These are phyloP conservation scores for Lomographa bimaculata DNA, from an alignment of 2,888 invertebrate genomes.

Conservation along the genomic window DNA sequence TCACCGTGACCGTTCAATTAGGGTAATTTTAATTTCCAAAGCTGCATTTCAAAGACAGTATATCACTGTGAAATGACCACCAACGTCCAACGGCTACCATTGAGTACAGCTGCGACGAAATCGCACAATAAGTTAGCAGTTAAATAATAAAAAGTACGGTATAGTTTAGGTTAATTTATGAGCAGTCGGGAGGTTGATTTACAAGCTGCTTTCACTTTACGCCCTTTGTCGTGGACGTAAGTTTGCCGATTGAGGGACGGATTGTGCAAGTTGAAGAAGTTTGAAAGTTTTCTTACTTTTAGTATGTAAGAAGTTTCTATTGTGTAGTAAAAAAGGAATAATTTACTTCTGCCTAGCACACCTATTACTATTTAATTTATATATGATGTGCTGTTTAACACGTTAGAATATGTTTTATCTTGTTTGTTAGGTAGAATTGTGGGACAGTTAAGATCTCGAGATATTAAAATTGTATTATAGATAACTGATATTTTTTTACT, in stretches of 20 bases:
- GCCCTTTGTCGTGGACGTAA: constrained; percentile 26
- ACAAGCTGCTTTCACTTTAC: constrained; percentile 39
- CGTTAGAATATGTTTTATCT: too few species aligned
- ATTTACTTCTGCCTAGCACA: too few species aligned
- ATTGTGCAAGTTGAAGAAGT: constrained; percentile 27
- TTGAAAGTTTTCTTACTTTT: constrained; percentile 10
- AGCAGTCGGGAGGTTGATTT: constrained; percentile 55
- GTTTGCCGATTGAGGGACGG: constrained; percentile 20
- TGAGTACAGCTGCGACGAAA: constrained; percentile 45
- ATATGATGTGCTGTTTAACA: too few species aligned
- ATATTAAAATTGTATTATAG: too few species aligned
- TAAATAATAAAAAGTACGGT: constrained; percentile 55
- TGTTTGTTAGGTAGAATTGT: too few species aligned
- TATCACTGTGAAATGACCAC: constrained; percentile 29
- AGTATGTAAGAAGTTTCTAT: constrained; percentile 12
- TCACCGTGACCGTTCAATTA: constrained; percentile 12
- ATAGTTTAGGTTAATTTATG: constrained; percentile 72
- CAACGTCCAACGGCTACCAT: constrained; percentile 22
- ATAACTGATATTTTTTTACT: too few species aligned
- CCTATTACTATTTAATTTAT: too few species aligned
- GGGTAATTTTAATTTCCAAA: constrained; percentile 10
- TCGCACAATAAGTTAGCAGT: constrained; percentile 37
- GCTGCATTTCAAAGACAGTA: constrained; percentile 16
- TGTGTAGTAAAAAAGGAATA: too few species aligned
- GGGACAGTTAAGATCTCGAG: too few species aligned